These are phyloP conservation scores for Nymphicus hollandicus DNA, from an alignment of 2,113 vertebrate genomes.

Conservation along the genomic window DNA sequence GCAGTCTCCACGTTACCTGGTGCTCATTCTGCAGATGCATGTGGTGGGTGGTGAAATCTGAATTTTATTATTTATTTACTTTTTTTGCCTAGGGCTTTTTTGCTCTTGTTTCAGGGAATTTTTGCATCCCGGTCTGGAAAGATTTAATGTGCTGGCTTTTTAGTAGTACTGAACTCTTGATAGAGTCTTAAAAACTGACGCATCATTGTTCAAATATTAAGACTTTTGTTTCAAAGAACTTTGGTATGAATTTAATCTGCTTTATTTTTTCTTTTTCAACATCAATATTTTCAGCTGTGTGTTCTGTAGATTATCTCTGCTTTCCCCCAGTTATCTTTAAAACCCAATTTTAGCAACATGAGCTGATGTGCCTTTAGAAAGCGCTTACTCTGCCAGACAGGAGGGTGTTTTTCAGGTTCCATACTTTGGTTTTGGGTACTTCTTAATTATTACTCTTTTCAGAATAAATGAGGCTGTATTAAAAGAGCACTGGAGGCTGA, in stretches of 20 bases:
- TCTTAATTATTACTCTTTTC: not conserved
- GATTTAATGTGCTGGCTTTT: not conserved
- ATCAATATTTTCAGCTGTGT: not conserved
- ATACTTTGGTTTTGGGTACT: not conserved
- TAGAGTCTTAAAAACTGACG: not conserved
- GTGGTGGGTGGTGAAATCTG: not conserved
- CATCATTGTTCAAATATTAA: not conserved
- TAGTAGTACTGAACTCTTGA: not conserved
- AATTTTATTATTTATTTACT: not conserved
- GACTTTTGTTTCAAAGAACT: not conserved
- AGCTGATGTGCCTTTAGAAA: not conserved
- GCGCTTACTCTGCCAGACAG: not conserved
- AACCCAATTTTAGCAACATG: not conserved
- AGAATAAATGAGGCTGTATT: conserved; percentile 25
- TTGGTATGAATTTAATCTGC: not conserved
- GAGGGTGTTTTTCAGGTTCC: conserved; percentile 23
- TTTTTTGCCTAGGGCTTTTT: not conserved
- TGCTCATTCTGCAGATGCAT: not conserved
- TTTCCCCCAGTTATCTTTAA: not conserved
- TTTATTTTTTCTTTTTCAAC: not conserved
- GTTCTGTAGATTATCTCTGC: not conserved
- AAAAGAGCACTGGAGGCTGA: not conserved
- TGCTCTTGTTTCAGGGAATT: not conserved
- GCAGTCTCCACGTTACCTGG: not conserved
- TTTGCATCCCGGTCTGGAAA: not conserved